Conservation (phyloP, 92 coral and sea anemone species). For the Pocillopora grandis region DNA sequence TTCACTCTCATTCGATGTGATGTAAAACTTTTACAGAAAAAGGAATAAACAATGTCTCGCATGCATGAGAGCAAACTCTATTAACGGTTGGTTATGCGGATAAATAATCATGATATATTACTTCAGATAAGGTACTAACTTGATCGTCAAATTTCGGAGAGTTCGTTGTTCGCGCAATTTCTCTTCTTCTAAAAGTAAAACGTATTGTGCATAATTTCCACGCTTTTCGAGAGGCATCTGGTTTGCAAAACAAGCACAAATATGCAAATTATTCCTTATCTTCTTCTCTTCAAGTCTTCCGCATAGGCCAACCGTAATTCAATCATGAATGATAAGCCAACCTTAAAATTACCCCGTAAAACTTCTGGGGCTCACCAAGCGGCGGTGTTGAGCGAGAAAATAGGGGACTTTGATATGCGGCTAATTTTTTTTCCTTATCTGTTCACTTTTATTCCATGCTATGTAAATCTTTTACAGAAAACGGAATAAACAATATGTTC, state of each 20-base stretch:
- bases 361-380: background rate
- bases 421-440: background rate
- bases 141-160: background rate
- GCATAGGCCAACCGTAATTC: too few species aligned
- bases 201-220: background rate
- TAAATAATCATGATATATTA: background rate
- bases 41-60: background rate
- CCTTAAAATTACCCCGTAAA: background rate
- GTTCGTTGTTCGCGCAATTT: background rate
- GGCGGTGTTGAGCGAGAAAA: background rate
- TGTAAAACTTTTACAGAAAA: background rate
- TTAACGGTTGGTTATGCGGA: background rate
- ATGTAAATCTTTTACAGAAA: background rate
- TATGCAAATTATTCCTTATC: constrained; percentile 38
- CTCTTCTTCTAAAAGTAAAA: background rate
- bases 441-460: background rate
- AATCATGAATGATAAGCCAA: too few species aligned
- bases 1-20: background rate
- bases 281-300: too few species aligned
- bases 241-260: constrained; percentile 18
- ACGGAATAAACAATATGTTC: background rate
- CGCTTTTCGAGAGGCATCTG: background rate
- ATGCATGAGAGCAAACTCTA: background rate
- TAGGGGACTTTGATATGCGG: background rate
- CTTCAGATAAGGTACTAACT: background rate